Evolutionary conservation across 2,797 vertebrate genomes (phyloP).

Genomic region (Acanthornis magna): DNA sequence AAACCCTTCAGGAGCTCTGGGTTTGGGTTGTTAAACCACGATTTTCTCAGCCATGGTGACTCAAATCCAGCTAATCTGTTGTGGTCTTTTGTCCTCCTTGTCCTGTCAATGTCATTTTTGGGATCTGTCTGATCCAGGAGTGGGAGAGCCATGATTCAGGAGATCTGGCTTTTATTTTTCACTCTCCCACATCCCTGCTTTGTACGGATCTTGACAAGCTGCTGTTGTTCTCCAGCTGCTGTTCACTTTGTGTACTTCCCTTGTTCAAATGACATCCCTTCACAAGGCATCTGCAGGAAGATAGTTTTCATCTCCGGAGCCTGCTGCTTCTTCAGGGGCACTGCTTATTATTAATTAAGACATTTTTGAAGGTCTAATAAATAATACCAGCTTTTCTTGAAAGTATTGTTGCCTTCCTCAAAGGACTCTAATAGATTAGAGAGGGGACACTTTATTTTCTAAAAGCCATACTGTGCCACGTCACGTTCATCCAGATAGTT

Average conservation of each 20-base stretch:
- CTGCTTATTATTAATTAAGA: constrained; percentile 55
- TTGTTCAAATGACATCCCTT: constrained; percentile 24
- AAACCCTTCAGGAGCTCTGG: not conserved
- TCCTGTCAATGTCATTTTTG: fast-evolving
- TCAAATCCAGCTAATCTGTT: not conserved
- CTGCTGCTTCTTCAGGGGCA: constrained; percentile 35
- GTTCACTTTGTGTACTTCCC: not conserved
- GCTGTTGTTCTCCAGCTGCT: constrained; percentile 34
- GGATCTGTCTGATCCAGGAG: not conserved
- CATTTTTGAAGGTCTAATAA: constrained; percentile 23
- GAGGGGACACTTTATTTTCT: not conserved
- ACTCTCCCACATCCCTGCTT: not conserved
- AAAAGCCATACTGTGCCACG: not conserved
- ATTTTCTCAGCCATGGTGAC: not conserved
- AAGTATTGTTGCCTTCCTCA: constrained; percentile 7
- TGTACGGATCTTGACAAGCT: not conserved
- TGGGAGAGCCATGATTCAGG: not conserved
- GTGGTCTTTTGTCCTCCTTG: fast-evolving
- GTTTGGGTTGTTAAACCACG: not conserved
- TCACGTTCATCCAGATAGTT: not conserved
- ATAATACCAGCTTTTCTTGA: constrained; percentile 18
- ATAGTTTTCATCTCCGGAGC: constrained; percentile 4
- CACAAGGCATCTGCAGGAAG: not conserved
- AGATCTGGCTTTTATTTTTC: not conserved
- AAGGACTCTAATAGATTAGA: not conserved